Base-by-base conservation (phyloP, 2,113 vertebrate species). In the Diadophis punctatus region DNA sequence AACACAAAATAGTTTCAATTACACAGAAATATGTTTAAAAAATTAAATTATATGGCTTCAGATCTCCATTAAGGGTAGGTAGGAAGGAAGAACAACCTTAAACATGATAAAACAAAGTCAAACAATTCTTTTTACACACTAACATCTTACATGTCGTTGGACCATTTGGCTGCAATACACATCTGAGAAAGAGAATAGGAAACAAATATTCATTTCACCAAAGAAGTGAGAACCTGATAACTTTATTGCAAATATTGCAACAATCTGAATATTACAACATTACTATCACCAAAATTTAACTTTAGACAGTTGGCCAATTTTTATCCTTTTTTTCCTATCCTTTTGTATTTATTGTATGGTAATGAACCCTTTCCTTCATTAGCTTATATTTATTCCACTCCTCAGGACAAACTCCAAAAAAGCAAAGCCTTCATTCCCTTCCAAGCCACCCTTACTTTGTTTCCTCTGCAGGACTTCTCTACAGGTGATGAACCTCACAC, bases 371-470 rank as follows among this genome's bases (percentile, higher is more conserved):
- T 86, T 87, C 4, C 7, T 89, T 89, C 34, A 25, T 14, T 63
- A 9, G 8, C 12, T 58, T 27, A 39, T 48, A 52, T 22, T 48
- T 86, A 22, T 27, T 30, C 8, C 25, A n/a, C 30, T 63, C 90
- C 3, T 58, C 55, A 22, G 34, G 30, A 27, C 25, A 86, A 48
- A 39, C 23, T 25, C 43, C n/a, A 39, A n/a, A 30, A 74, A 74
- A 68, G 46, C 60, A 34, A 60, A 63, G 51, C 8, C 39, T 52
- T 22, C 14, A 18, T 30, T 25, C 51, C 49, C 34, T 1, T 43
- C 39, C 23, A 58, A 80, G 18, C 43, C 88, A 55, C 90, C 96
- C 96, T 97, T 95, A 97, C 96, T 95, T 46, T 94, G 88, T 25
- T 74, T 48, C 55, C 93, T 87, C 92, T 34, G 53, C 22, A 88